Evolutionary conservation across 2,888 invertebrate species (phyloP), one percentile per base, ranked within the genome.

Genomic region (Acronicta psi): DNA sequence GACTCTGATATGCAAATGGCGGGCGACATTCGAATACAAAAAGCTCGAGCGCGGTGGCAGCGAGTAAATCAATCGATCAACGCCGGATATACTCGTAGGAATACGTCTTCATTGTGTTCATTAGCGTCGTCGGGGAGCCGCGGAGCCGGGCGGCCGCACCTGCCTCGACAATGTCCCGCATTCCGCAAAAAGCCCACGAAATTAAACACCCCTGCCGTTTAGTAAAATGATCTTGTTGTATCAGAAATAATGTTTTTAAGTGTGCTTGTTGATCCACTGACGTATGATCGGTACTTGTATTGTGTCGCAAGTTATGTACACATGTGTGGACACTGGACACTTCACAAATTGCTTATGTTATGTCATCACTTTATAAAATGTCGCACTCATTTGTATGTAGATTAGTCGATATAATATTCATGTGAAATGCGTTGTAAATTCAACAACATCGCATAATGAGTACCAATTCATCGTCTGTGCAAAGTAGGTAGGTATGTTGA

Each of bases 11-110:
- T 93, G 93, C 92, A 93, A 93, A 93, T 92, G 82, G 75, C 83
- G 82, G 77, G 90, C 90, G 92, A 92, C 92, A 92, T 87, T 91
- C 90, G 93, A 92, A 93, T 93, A 93, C 93, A 93, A 93, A 94
- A 94, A 94, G 93, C 92, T 93, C 87, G 91, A 88, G 87, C 90
- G 83, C 92, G 93, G 92, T 92, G 92, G 93, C 92, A 91, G 92
- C 89, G 92, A 93, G 92, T 94, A 93, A 93, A 93, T 93, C 94
- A 93, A 94, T 94, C 94, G 94, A 94, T 94, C 94, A 93, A 92
- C 93, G 93, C 91, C 93, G 93, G 93, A 93, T 93, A 92, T 87
- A 86, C 83, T 87, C 85, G 89, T 87, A 85, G 90, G 90, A 88
- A 91, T 92, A 93, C 91, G 92, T 93, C 93, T 93, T 93, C 93